Evolutionary conservation across 2,797 vertebrate species (phyloP).

Genomic region (Adelosebastes latens): DNA sequence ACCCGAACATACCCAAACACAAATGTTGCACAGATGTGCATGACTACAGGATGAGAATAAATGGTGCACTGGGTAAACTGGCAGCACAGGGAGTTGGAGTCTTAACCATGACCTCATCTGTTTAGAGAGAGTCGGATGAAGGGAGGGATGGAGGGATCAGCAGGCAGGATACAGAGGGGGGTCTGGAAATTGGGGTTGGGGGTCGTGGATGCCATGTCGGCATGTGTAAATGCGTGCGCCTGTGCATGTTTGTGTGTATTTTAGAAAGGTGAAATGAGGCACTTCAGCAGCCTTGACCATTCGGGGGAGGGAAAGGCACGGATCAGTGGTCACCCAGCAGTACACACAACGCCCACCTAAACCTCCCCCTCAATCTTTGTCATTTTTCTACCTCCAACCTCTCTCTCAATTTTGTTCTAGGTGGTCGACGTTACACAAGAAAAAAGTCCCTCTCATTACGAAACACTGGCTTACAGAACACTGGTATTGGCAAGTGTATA

Average conservation of each 20-base stretch:
- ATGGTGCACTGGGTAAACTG: constrained; percentile 66
- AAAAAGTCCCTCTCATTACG: neutral
- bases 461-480: constrained; percentile 2
- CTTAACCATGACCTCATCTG: constrained; percentile 87
- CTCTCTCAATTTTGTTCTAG: neutral
- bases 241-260: constrained; percentile 65
- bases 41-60: constrained; percentile 59
- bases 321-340: constrained; percentile 79
- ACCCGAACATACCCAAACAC: constrained; percentile 55
- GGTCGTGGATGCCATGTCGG: constrained; percentile 57
- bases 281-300: constrained; percentile 53
- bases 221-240: constrained; percentile 27
- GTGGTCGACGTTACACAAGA: neutral
- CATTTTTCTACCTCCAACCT: constrained; percentile 62
- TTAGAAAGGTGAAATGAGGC: constrained; percentile 86
- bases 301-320: constrained; percentile 73
- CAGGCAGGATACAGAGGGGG: constrained; percentile 54
- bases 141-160: constrained; percentile 62
- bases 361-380: constrained; percentile 51
- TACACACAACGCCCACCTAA: constrained; percentile 63
- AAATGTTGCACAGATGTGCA: constrained; percentile 78
- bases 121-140: constrained; percentile 81
- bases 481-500: neutral
- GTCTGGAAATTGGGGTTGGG: constrained; percentile 60
- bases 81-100: constrained; percentile 65